Evolutionary conservation across 2,888 invertebrate species (phyloP), one percentile per base, ranked within the genome.

Genomic region (Drosophila imparisetae): DNA sequence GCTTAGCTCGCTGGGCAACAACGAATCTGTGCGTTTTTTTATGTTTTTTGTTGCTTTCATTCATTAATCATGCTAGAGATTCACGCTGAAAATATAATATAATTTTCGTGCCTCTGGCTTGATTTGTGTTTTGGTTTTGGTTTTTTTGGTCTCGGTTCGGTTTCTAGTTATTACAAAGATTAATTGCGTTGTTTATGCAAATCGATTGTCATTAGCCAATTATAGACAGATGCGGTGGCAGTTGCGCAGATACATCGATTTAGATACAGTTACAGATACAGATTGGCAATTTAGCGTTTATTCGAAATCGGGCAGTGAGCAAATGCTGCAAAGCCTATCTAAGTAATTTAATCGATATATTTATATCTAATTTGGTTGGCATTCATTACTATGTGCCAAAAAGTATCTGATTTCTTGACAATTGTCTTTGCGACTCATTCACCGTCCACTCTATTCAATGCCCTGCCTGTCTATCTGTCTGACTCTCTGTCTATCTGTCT

Each of bases 191-290:
- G 76, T 74, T 86, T 89, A 89, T 83, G 89, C 90, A 86, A 90
- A 86, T 89, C 89, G 84, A 89, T 81, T 88, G 90, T 86, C 91
- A 91, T 91, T 88, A 88, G 78, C 89, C 80, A 90, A 86, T 91
- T 88, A 79, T 61, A 52, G 82, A 29, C 72, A 79, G 70, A 77
- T 75, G 80, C 81, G 83, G 83, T 88, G 85, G 90, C 90, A 88
- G 60, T 70, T 65, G 54, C 50, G 49, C 78, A 65, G 59, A 63
- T 66, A 64, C 60, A 60, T 68, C 59, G 38, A 34, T 63, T 45
- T 11, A 55, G 59, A 48, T 64, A 63, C 62, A 67, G 61, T 58
- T 62, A 40, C 58, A 64, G 38, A 59, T 50, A 67, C 59, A 40
- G 60, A 58, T 54, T 59, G 72, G 21, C 58, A 30, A 52, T 70